These are phyloP conservation scores for Heterodera schachtii DNA, from an alignment of 1,140 invertebrate genomes.

Conservation along the genomic window DNA sequence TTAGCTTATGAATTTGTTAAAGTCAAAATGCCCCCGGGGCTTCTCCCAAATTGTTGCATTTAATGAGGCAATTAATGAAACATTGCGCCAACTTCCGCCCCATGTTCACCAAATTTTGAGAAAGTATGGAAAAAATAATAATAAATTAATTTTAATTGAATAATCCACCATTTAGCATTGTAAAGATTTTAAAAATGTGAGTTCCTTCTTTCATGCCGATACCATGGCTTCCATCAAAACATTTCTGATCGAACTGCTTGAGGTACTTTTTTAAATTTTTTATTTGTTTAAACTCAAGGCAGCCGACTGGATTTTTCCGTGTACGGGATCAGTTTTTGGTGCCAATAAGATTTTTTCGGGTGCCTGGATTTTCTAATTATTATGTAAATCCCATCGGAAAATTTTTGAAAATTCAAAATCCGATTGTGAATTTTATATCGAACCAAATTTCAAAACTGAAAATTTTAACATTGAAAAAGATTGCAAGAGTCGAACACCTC, in stretches of 20 bases:
- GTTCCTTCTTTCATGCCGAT: not conserved
- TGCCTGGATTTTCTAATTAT: no score
- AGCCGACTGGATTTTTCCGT: no score
- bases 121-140: conserved; percentile 4
- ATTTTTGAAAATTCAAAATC: no score
- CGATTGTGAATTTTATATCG: no score
- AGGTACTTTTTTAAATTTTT: conserved; percentile 5
- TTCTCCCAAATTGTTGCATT: not conserved
- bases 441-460: not conserved
- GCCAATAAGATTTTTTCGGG: no score
- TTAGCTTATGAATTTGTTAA: conserved; percentile 4
- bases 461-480: not conserved
- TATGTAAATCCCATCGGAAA: no score
- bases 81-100: conserved; percentile 24
- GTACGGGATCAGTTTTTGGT: no score
- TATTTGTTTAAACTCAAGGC: not conserved
- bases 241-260: not conserved
- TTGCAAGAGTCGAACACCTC: no score
- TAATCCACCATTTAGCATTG: not conserved
- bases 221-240: not conserved
- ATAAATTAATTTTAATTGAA: not conserved
- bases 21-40: not conserved
- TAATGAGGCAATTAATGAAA: conserved; percentile 22
- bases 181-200: not conserved
- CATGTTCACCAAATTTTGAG: conserved; percentile 12